Base-by-base conservation (phyloP, 2,797 vertebrate species). In the Enoplosus armatus region DNA sequence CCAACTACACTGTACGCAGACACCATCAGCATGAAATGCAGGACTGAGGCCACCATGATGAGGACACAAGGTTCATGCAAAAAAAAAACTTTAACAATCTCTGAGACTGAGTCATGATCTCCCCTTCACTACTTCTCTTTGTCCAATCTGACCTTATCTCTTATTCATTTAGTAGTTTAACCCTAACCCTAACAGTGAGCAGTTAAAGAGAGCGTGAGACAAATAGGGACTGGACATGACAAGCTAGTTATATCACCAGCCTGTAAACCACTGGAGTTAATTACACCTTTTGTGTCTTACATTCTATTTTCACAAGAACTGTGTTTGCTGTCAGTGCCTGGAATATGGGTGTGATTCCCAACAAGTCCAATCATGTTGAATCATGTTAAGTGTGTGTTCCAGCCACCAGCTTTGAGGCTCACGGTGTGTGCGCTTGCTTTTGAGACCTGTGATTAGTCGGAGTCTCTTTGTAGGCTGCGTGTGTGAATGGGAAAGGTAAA, bases 321-420 rank as follows among this genome's bases (percentile, higher is more conserved):
- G 64, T 64, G 72, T 66, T 84, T 58, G 50, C n/a, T 20, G 63
- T 72, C 15, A 29, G 33, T 67, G 67, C 77, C 79, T 62, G 85
- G 33, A 86, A 85, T 41, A 83, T 80, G 84, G 89, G 86, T 88
- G 90, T 87, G 88, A 86, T 78, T 83, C 63, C 24, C 66, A 24
- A 58, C 90, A 70, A 61, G 89, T 72, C 16, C 58, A 50, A 70
- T 90, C 88, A 77, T 70, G 92, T 53, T 73, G 60, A 74, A 62
- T 69, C 77, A 76, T 22, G 56, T 31, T 62, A 59, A 63, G 48
- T 59, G 73, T 79, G 75, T 69, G 47, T 59, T 73, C 60, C 59
- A 78, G 68, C 62, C 39, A 63, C 56, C 54, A 47, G 41, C 29
- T 33, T 58, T 11, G 15, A 67, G 37, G 37, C 62, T 61, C 45